Evolutionary conservation across 2,888 invertebrate species (phyloP).

Genomic region (Tanypteryx hageni): DNA sequence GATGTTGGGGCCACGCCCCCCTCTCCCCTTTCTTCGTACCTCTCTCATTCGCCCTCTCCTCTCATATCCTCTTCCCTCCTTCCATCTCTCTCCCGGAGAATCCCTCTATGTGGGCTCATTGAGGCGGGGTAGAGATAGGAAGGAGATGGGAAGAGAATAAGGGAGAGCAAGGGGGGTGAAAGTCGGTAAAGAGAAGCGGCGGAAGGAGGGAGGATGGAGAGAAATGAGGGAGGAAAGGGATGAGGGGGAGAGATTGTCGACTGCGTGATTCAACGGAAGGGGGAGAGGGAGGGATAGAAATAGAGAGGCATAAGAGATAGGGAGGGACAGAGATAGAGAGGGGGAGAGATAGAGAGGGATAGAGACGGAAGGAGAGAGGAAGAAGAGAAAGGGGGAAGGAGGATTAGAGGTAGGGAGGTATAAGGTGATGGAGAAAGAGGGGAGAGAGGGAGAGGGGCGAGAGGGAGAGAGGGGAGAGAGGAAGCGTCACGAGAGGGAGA

Average conservation of each 20-base stretch:
- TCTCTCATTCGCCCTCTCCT: no score
- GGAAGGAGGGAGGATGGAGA: background rate
- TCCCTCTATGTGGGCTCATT: constrained; percentile 18
- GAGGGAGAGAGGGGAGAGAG: background rate
- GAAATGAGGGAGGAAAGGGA: background rate
- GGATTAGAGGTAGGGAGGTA: background rate
- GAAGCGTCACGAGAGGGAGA: background rate
- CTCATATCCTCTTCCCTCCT: no score
- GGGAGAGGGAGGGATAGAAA: background rate
- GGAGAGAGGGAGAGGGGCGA: background rate
- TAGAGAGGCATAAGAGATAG: background rate
- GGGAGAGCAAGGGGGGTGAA: background rate
- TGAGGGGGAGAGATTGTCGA: background rate
- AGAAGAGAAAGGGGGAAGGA: background rate
- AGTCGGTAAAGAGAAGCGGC: background rate
- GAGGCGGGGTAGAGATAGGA: background rate
- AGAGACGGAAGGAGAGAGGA: no score
- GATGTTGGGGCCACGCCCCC: background rate
- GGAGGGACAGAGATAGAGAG: background rate
- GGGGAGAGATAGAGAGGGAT: background rate
- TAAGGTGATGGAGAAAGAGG: background rate
- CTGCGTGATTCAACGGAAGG: background rate
- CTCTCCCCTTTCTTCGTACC: background rate
- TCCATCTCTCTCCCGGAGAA: background rate
- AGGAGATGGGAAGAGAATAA: background rate